Evolutionary conservation across 2,888 invertebrate species (phyloP).

Genomic region (Congeria kusceri): DNA sequence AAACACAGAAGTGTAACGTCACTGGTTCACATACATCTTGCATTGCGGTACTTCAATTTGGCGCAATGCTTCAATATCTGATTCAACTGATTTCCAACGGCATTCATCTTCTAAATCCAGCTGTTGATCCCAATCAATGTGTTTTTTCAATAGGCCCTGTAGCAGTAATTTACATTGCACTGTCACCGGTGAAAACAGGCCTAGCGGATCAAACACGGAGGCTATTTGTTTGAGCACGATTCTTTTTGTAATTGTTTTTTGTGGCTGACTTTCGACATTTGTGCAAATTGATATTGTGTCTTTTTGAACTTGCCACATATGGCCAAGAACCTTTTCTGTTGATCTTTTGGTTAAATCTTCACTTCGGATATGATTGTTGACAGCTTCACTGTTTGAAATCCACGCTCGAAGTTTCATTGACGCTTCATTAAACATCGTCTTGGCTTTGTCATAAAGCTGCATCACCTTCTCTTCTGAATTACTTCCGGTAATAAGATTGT

Average conservation of each 20-base stretch:
- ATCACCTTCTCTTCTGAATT: conserved; percentile 9
- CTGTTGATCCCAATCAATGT: no score
- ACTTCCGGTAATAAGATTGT: conserved; percentile 40
- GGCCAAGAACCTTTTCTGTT: no score
- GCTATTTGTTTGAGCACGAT: no score
- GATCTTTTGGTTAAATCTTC: no score
- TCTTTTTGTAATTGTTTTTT: no score
- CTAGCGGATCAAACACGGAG: conserved; percentile 7
- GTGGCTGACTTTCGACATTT: no score
- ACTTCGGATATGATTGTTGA: no score
- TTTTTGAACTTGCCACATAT: no score
- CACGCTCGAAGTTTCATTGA: conserved; percentile 47
- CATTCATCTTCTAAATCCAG: background rate
- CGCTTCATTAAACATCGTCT: conserved; percentile 29
- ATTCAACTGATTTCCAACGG: no score
- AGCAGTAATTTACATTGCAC: no score
- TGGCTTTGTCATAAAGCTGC: conserved; percentile 20
- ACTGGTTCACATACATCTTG: background rate
- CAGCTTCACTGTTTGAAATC: background rate
- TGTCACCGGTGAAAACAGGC: conserved; percentile 18
- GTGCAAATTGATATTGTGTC: no score
- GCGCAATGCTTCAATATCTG: background rate
- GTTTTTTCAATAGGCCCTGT: no score
- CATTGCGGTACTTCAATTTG: background rate
- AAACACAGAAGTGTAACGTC: conserved; percentile 15